Evolutionary conservation across 1,140 invertebrate genomes (phyloP), one percentile per base, ranked within the genome.

Genomic region (Dendrolimus punctatus): DNA sequence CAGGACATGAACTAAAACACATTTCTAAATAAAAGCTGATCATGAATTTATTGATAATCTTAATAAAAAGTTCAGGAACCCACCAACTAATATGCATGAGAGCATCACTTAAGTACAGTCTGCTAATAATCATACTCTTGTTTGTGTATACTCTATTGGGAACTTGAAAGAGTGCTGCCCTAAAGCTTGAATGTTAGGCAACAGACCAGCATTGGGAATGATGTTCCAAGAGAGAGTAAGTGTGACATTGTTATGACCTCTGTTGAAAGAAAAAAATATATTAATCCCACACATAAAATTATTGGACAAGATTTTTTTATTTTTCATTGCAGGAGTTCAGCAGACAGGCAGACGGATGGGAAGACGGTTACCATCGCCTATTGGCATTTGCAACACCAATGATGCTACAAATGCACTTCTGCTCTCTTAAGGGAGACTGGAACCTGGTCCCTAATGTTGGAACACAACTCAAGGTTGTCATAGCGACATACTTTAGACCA

Each of bases 151-250:
- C 69, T 98, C 94, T 56, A 90, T 85, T 23, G 97, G 97, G 77
- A 99, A 99, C 80, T 91, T 90, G 79, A 99, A 97, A 48, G 90
- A 91, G 79, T 99, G 96, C 57, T 90, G 91, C 48, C 96, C 96
- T 66, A 90, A 87, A 8, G 95, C 94, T 82, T 91, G 91, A 40
- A 98, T 91, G 68, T 93, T 96, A 37, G 96, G 97, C 54, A 99
- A 87, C 52, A 96, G 88, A 43, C 98, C 98, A 67, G 98, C 97
- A 90, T 99, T 99, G 43, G 98, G 98, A 64, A 99, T 98, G 41
- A 99, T 96, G 85, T 99, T 99, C 96, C 97, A 99, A 0, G 96
- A 96, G 8, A 99, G 82, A n/a, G 92, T 94, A 49, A 99, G 87
- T 4, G 96, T 97, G 2, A 99, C 92, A 87, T 99, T 99, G 68